These are phyloP conservation scores for Drosophila picticornis DNA, from an alignment of 2,888 invertebrate species.

Conservation along the genomic window DNA sequence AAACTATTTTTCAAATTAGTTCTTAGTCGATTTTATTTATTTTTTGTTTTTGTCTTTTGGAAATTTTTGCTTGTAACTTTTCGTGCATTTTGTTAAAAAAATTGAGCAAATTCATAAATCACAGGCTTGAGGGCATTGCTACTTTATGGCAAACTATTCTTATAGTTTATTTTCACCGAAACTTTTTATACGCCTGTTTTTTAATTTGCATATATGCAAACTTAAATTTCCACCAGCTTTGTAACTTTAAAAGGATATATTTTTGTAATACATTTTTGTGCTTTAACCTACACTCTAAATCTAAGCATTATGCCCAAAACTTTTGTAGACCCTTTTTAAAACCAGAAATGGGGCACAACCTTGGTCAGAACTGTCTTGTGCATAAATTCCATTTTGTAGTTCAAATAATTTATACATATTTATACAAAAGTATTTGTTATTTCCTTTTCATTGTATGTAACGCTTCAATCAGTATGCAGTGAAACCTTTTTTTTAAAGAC, in stretches of 20 bases:
- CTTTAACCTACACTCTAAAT: not conserved
- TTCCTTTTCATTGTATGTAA: not conserved
- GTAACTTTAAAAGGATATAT: not conserved
- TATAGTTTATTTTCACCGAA: not conserved
- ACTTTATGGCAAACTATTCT: not conserved
- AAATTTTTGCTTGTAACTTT: not conserved
- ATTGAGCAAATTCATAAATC: not conserved
- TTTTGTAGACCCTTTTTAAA: not conserved
- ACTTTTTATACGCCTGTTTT: not conserved
- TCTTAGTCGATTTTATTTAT: not conserved
- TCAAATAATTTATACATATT: not conserved
- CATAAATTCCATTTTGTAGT: conserved; percentile 1
- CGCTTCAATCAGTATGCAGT: not conserved
- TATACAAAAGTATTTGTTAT: not conserved
- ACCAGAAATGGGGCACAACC: not conserved
- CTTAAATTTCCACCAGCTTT: not conserved
- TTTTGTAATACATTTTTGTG: not conserved
- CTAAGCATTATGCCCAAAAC: not conserved
- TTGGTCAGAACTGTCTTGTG: conserved; percentile 1
- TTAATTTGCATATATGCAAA: not conserved
- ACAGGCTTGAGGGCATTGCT: not conserved
- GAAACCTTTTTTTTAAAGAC: not conserved
- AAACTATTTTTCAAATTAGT: conserved; percentile 2
- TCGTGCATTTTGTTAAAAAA: not conserved
- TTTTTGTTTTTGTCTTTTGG: not conserved